phyloP scores from a whole-genome alignment of 2,113 vertebrate genomes.

The Albula goreensis region DNA sequence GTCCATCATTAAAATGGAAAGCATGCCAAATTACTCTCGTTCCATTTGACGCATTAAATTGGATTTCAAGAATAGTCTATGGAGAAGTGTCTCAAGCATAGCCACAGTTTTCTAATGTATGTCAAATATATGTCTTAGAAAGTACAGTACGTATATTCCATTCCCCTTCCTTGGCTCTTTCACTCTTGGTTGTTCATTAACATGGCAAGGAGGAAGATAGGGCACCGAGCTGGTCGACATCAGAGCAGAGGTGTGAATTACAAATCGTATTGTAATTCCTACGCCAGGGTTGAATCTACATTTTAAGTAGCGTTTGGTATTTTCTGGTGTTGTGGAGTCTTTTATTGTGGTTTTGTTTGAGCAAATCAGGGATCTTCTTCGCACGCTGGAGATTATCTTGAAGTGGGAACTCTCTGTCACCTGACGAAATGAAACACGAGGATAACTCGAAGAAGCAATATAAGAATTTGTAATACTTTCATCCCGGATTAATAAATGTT shows the following conservation, averaged over 20 bases:
- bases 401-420: neutral
- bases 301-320: neutral
- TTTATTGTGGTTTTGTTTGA: neutral
- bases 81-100: neutral
- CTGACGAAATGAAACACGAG: neutral
- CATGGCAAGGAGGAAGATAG: conserved; percentile 22
- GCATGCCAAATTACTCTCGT: no score
- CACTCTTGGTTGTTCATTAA: conserved; percentile 69
- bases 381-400: neutral
- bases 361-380: neutral
- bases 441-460: neutral
- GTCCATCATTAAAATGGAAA: no score
- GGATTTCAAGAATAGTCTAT: no score
- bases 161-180: conserved; percentile 19
- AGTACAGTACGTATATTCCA: neutral
- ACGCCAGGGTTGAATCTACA: neutral
- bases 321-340: neutral
- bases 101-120: neutral
- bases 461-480: neutral
- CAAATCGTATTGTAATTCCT: neutral
- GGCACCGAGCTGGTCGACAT: neutral
- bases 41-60: no score
- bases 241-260: neutral
- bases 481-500: neutral
- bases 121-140: neutral